Evolutionary conservation across 2,113 vertebrate species (phyloP).

Genomic region (Butastur rufipennis): DNA sequence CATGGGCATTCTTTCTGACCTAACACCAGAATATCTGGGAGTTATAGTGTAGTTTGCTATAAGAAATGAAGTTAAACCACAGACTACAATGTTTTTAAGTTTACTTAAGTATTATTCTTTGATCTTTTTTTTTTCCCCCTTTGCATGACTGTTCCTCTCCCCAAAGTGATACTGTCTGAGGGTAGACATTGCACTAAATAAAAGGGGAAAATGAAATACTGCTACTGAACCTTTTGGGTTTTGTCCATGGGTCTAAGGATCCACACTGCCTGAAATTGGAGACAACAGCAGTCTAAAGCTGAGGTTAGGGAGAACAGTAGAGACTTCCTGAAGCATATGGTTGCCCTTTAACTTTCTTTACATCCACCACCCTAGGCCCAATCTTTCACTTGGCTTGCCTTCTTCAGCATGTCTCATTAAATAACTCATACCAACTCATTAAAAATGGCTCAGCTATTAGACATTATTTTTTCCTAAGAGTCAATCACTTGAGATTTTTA

Average conservation of each 20-base stretch:
- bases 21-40: background rate
- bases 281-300: background rate
- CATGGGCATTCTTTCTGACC: background rate
- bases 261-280: background rate
- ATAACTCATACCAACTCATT: constrained; percentile 54
- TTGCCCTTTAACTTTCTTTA: constrained; percentile 22
- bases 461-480: constrained; percentile 53
- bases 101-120: background rate
- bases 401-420: constrained; percentile 30
- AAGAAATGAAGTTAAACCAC: background rate
- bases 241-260: background rate
- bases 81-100: background rate
- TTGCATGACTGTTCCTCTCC: background rate
- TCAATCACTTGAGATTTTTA: constrained; percentile 62
- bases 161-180: background rate
- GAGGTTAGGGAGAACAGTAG: background rate
- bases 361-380: background rate
- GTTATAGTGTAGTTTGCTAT: background rate
- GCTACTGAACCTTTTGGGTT: background rate
- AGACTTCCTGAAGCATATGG: background rate
- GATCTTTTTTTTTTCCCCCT: background rate
- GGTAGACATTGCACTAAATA: background rate
- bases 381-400: constrained; percentile 30
- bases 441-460: constrained; percentile 66
- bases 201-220: background rate